A percentile compares a stretch with the other conserved stretches of the same genome.
Evolutionary conservation across 2,113 vertebrate species (phyloP).

Genomic region (Hiodon alosoides): DNA sequence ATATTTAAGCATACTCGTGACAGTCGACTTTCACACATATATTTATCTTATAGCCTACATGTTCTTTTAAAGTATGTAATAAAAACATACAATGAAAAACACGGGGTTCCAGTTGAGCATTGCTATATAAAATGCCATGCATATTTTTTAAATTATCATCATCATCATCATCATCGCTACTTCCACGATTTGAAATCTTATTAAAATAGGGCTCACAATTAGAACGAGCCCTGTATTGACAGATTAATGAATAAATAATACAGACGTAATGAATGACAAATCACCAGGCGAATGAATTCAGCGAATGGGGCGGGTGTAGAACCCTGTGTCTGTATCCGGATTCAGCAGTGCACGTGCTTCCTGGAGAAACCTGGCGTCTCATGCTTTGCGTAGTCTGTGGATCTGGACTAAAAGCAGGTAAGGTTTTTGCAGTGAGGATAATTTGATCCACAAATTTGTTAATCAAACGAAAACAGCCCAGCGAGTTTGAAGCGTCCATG

Average conservation of each 20-base stretch:
- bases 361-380: background rate
- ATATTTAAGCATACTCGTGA: too few species aligned
- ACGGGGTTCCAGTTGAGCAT: too few species aligned
- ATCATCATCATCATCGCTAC: too few species aligned
- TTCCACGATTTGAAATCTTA: too few species aligned
- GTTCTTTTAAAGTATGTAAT: too few species aligned
- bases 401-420: background rate
- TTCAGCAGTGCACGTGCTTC: conserved; percentile 16
- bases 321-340: conserved; percentile 16
- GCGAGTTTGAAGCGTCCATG: background rate
- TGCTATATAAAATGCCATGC: too few species aligned
- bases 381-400: background rate
- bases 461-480: background rate
- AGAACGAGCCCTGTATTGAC: too few species aligned
- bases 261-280: conserved; percentile 4
- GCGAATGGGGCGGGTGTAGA: background rate
- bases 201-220: too few species aligned
- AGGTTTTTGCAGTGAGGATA: background rate
- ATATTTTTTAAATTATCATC: too few species aligned
- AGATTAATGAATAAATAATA: background rate
- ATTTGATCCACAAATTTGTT: background rate
- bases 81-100: too few species aligned
- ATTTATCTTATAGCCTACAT: too few species aligned
- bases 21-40: too few species aligned
- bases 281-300: background rate